A percentile compares a stretch with the other conserved stretches of the same genome.
phyloP scores from a whole-genome alignment of 2,797 vertebrate species.

The Sternarchorhynchus goeldii region DNA sequence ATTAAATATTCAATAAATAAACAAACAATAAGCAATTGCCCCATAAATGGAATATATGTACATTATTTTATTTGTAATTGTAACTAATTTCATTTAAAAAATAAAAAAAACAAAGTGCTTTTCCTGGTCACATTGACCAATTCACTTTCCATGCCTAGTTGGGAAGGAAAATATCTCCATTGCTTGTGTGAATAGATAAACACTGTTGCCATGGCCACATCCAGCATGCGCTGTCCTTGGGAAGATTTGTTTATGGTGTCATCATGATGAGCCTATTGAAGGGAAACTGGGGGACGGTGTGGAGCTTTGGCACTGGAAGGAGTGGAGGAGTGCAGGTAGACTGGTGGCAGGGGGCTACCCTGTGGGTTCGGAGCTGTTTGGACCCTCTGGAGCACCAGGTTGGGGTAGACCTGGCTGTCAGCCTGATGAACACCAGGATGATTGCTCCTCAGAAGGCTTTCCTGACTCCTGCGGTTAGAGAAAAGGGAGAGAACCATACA shows the following conservation, averaged over 20 bases:
- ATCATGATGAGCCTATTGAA: constrained; percentile 7
- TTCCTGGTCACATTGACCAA: constrained; percentile 1
- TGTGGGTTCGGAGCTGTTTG: constrained; percentile 65
- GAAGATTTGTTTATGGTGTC: constrained; percentile 8
- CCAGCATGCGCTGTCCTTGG: constrained; percentile 36
- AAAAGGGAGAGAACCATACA: background rate
- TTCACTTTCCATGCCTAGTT: background rate
- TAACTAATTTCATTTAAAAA: constrained; percentile 33
- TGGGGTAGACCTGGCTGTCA: constrained; percentile 75
- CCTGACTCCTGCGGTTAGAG: constrained; percentile 71
- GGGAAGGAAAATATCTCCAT: constrained; percentile 6
- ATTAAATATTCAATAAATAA: constrained; percentile 5
- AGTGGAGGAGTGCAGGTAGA: constrained; percentile 67
- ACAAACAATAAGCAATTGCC: constrained; percentile 12
- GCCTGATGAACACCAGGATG: constrained; percentile 69
- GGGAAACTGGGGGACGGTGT: constrained; percentile 46
- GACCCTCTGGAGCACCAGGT: constrained; percentile 76
- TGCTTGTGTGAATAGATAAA: background rate
- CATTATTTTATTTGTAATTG: constrained; percentile 20
- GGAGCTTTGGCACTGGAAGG: constrained; percentile 47
- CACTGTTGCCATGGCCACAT: constrained; percentile 35
- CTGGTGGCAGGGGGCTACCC: constrained; percentile 64
- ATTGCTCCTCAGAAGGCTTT: constrained; percentile 74
- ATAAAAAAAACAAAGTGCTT: constrained; percentile 46
- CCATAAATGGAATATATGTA: constrained; percentile 33